phyloP scores from a whole-genome alignment of 2,888 invertebrate species.

The Tenthredo scrophulariae region DNA sequence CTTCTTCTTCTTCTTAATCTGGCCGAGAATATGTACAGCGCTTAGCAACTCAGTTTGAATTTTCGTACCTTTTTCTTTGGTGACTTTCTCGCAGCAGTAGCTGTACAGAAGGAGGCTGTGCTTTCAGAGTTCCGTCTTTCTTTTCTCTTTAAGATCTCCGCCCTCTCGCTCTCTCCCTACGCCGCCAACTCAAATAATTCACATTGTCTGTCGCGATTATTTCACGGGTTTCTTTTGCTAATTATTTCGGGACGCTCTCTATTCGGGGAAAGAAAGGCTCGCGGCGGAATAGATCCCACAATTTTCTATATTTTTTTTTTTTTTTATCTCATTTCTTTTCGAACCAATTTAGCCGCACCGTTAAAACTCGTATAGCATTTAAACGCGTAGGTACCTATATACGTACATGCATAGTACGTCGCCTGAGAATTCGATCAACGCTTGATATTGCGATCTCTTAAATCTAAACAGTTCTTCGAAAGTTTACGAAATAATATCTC shows the following conservation, averaged over 20 bases:
- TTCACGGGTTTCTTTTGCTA: conserved; percentile 75
- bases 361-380: neutral
- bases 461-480: neutral
- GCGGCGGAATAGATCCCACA: conserved; percentile 75
- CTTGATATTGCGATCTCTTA: neutral
- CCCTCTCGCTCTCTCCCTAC: conserved; percentile 55
- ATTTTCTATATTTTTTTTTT: conserved; percentile 65
- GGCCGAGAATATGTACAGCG: neutral
- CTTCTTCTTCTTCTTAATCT: neutral
- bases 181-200: conserved; percentile 78
- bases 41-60: neutral
- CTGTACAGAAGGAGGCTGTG: conserved; percentile 25
- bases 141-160: conserved; percentile 1
- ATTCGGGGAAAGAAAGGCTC: conserved; percentile 76
- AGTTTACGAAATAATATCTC: neutral
- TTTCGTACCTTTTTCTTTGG: neutral
- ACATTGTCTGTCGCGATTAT: conserved; percentile 77
- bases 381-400: neutral
- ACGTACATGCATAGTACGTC: neutral
- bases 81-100: neutral
- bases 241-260: conserved; percentile 76
- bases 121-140: conserved; percentile 1
- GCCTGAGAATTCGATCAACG: conserved; percentile 37
- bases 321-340: conserved; percentile 2
- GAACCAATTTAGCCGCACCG: conserved; percentile 38